Conservation (phyloP, 2,888 invertebrate genomes). For the Rhodophaea formosa region DNA sequence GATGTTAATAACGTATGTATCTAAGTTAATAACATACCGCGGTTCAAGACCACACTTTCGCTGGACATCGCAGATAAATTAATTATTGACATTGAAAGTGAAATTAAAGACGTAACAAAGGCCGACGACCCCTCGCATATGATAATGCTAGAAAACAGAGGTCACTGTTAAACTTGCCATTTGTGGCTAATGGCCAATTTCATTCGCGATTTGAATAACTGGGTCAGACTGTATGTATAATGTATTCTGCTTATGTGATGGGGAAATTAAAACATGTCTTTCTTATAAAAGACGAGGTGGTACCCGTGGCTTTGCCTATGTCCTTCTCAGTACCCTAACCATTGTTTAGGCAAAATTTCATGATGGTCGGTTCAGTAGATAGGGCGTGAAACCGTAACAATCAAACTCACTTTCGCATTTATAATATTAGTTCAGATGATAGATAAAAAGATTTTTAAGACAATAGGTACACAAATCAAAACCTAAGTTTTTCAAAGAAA, state of each 20-base stretch:
- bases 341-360: too few relatives aligned
- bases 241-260: neutral
- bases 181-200: neutral
- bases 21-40: constrained; percentile 19
- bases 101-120: constrained; percentile 33
- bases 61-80: constrained; percentile 35
- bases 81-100: constrained; percentile 45
- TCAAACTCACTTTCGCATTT: too few relatives aligned
- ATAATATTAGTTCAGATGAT: too few relatives aligned
- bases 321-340: too few relatives aligned
- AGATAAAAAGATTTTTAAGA: too few relatives aligned
- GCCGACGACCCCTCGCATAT: constrained; percentile 29
- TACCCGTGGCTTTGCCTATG: too few relatives aligned
- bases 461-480: too few relatives aligned
- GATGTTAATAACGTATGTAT: constrained; percentile 17
- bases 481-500: too few relatives aligned
- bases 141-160: constrained; percentile 19
- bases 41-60: constrained; percentile 23
- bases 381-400: too few relatives aligned
- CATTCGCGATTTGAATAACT: neutral
- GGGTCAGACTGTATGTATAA: neutral
- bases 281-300: neutral
- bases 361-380: too few relatives aligned
- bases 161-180: constrained; percentile 25
- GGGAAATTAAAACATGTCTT: neutral